Conservation (phyloP, 2,888 invertebrate species). For the Ypsolopha sequella region DNA sequence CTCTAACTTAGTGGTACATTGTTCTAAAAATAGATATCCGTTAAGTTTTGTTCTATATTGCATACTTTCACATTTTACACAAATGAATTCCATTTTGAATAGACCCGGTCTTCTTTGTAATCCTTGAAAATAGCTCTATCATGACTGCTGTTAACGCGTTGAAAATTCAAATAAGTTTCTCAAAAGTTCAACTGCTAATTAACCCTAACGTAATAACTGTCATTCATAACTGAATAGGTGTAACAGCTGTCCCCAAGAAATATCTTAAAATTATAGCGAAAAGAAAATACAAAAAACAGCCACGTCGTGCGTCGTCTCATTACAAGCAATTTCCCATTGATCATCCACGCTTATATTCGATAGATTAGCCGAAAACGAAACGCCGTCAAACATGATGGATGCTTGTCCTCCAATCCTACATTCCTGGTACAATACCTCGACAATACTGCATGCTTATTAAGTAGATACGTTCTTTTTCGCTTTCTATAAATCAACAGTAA, state of each 20-base stretch:
- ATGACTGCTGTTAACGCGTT: too few species aligned
- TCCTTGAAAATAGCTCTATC: too few species aligned
- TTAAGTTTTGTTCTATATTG: slow-evolving; percentile 12
- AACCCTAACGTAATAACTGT: slow-evolving; percentile 23
- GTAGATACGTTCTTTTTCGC: slow-evolving; percentile 33
- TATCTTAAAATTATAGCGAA: slow-evolving; percentile 23
- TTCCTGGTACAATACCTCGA: slow-evolving; percentile 16
- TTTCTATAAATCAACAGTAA: slow-evolving; percentile 57
- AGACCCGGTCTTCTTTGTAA: not conserved
- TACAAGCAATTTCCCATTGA: slow-evolving; percentile 42
- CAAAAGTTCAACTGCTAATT: slow-evolving; percentile 17
- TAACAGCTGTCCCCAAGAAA: slow-evolving; percentile 17
- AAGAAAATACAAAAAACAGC: slow-evolving; percentile 22
- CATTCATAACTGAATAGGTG: slow-evolving; percentile 22
- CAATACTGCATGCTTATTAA: slow-evolving; percentile 32
- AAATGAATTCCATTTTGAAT: not conserved
- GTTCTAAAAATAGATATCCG: slow-evolving; percentile 20
- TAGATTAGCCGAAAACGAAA: slow-evolving; percentile 44
- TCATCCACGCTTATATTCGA: slow-evolving; percentile 44
- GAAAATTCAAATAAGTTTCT: not conserved
- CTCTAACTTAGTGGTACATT: slow-evolving; percentile 31
- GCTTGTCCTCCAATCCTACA: slow-evolving; percentile 47
- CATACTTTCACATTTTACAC: slow-evolving; percentile 1
- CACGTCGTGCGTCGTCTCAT: slow-evolving; percentile 22
- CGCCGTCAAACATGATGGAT: slow-evolving; percentile 52